A percentile compares a stretch with the other conserved stretches of the same genome.
phyloP scores from a whole-genome alignment of 2,113 vertebrate species.

The Catharus fuscescens region DNA sequence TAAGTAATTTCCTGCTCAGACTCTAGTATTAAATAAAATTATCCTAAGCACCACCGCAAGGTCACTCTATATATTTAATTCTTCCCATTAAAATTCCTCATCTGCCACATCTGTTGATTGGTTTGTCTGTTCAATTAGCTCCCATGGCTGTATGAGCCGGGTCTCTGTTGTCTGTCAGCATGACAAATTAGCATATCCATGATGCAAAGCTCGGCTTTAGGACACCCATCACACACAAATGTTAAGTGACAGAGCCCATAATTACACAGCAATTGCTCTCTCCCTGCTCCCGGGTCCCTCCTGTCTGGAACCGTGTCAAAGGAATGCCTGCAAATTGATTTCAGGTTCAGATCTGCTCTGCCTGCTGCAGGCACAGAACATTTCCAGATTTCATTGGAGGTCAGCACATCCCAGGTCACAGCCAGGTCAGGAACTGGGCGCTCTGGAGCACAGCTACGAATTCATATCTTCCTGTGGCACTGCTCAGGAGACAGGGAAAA shows the following conservation, averaged over 20 bases:
- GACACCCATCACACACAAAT: background rate
- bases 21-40: background rate
- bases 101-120: conserved; percentile 9
- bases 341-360: background rate
- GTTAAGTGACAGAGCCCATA: background rate
- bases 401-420: accelerated
- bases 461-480: background rate
- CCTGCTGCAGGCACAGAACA: background rate
- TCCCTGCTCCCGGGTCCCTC: background rate
- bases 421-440: background rate
- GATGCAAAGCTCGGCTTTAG: background rate
- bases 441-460: background rate
- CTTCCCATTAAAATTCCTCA: background rate
- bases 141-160: background rate
- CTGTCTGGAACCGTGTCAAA: background rate
- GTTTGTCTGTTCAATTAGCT: conserved; percentile 41
- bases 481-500: background rate
- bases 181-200: conserved; percentile 32
- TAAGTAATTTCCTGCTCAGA: background rate
- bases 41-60: background rate
- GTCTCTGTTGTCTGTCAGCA: background rate
- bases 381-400: background rate
- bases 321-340: background rate
- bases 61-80: background rate
- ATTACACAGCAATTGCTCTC: background rate